A percentile compares a stretch with the other conserved stretches of the same genome.
Evolutionary conservation across 2,113 vertebrate genomes (phyloP).

Genomic region (Gymnogyps californianus): DNA sequence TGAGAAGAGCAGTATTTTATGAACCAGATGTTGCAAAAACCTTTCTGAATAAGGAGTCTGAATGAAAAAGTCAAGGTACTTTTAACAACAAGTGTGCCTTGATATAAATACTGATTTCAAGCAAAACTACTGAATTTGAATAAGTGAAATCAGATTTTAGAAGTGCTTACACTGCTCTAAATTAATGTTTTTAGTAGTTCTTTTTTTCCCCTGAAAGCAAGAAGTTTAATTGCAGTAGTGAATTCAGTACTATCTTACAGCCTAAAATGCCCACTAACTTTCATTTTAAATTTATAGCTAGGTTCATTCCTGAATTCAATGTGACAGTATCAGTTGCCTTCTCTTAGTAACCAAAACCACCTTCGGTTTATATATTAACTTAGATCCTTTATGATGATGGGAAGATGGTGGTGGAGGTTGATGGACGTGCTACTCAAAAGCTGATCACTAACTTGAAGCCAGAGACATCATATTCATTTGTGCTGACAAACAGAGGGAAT

Average conservation of each 20-base stretch:
- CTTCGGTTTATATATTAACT: neutral
- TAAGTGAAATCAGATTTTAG: neutral
- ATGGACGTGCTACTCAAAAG: slow-evolving; percentile 93
- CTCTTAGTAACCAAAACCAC: neutral
- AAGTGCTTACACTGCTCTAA: neutral
- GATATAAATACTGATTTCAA: neutral
- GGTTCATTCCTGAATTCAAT: neutral
- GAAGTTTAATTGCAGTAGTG: neutral
- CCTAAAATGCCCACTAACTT: neutral
- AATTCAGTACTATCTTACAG: neutral
- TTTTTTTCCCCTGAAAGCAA: neutral
- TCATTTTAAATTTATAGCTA: neutral
- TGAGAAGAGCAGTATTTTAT: neutral
- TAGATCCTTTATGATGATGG: slow-evolving; percentile 99
- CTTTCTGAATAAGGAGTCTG: neutral
- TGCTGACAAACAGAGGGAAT: slow-evolving; percentile 95
- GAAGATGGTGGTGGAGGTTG: slow-evolving; percentile 94
- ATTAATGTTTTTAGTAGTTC: neutral
- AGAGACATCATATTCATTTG: slow-evolving; percentile 95
- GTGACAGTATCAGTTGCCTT: neutral
- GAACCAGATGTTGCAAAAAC: neutral
- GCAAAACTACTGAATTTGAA: neutral
- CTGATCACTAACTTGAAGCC: slow-evolving; percentile 95
- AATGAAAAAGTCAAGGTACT: neutral
- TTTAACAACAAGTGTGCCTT: neutral